Conservation (phyloP, 2,888 invertebrate genomes). For the Marasmarcha lunaedactyla region DNA sequence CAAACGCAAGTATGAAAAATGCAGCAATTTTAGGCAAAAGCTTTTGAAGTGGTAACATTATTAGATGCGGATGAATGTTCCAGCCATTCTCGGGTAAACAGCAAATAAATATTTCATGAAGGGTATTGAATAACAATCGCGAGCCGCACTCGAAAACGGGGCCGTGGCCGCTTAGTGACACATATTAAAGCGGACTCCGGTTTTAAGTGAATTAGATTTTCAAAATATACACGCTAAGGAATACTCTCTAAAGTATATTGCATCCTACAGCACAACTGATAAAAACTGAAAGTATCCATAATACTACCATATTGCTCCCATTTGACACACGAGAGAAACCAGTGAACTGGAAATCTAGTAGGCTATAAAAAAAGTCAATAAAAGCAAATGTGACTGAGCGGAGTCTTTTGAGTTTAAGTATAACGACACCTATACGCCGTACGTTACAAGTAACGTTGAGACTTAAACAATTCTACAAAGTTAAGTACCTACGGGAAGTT, state of each 20-base stretch:
- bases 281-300: no score
- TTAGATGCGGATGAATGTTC: no score
- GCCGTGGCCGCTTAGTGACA: slow-evolving; percentile 26
- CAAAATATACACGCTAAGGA: not conserved
- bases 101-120: slow-evolving; percentile 60
- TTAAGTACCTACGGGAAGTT: no score
- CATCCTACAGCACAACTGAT: no score
- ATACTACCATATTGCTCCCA: no score
- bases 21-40: no score
- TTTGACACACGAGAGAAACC: slow-evolving; percentile 6
- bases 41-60: no score
- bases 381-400: slow-evolving; percentile 13
- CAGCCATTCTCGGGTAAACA: slow-evolving; percentile 17
- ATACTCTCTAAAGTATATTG: not conserved
- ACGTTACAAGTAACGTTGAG: no score
- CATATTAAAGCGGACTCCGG: slow-evolving; percentile 34
- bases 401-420: not conserved
- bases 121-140: slow-evolving; percentile 49
- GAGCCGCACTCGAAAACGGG: slow-evolving; percentile 15
- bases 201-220: slow-evolving; percentile 36
- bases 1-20: no score
- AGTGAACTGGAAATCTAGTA: slow-evolving; percentile 2
- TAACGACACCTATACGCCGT: no score
- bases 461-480: no score
- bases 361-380: slow-evolving; percentile 11